Evolutionary conservation across 2,888 invertebrate species (phyloP).

Genomic region (Stictocephala bisonia): DNA sequence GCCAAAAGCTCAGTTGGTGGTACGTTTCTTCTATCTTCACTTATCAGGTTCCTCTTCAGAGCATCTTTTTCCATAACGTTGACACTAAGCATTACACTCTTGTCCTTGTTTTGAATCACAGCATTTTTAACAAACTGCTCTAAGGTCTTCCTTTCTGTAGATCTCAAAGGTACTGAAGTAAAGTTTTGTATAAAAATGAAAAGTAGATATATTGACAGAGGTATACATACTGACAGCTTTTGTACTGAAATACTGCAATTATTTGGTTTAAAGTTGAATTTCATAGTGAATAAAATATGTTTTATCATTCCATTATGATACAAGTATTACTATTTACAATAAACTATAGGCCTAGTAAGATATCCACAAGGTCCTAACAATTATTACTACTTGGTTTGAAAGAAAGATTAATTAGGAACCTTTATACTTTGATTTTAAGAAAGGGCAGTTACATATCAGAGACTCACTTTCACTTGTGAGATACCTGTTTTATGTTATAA

Average conservation of each 20-base stretch:
- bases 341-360: too few relatives aligned
- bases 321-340: too few relatives aligned
- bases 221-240: slow-evolving; percentile 36
- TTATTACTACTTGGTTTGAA: too few relatives aligned
- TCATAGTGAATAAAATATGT: slow-evolving; percentile 1
- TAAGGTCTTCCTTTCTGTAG: slow-evolving; percentile 26
- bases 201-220: slow-evolving; percentile 28
- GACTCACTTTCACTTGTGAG: too few relatives aligned
- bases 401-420: too few relatives aligned
- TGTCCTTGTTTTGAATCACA: slow-evolving; percentile 39
- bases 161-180: slow-evolving; percentile 36
- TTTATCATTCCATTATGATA: too few relatives aligned
- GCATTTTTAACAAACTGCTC: slow-evolving; percentile 27
- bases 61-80: slow-evolving; percentile 32
- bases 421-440: too few relatives aligned
- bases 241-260: slow-evolving; percentile 24
- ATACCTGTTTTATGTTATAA: too few relatives aligned
- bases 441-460: too few relatives aligned
- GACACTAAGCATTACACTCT: slow-evolving; percentile 33
- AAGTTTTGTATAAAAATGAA: slow-evolving; percentile 13
- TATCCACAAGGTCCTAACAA: too few relatives aligned
- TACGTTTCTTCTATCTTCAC: slow-evolving; percentile 30
- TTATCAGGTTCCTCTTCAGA: slow-evolving; percentile 22
- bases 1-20: slow-evolving; percentile 38
- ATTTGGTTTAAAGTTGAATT: slow-evolving; percentile 1